Evolutionary conservation across 2,797 vertebrate genomes (phyloP).

Genomic region (Potorous gilbertii): DNA sequence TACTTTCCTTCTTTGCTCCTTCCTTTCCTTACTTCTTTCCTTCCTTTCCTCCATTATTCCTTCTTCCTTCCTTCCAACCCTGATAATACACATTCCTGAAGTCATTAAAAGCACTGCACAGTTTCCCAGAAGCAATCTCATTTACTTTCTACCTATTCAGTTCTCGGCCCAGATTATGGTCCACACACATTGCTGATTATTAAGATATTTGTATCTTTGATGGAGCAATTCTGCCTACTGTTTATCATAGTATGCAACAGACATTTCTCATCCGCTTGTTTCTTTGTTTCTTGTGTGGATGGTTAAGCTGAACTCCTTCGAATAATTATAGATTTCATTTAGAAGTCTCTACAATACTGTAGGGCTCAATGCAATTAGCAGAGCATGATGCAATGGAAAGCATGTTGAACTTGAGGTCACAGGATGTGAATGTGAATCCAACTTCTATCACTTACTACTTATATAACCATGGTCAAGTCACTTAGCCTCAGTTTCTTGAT

Average conservation of each 20-base stretch:
- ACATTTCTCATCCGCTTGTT: not conserved
- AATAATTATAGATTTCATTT: not conserved
- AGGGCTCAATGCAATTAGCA: not conserved
- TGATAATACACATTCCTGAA: not conserved
- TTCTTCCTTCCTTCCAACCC: not conserved
- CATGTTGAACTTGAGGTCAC: not conserved
- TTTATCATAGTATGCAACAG: not conserved
- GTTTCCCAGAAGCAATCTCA: not conserved
- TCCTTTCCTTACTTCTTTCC: too few species aligned
- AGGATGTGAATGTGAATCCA: not conserved
- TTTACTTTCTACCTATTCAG: not conserved
- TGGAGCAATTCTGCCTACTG: not conserved
- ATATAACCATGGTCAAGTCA: not conserved
- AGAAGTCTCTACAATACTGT: not conserved
- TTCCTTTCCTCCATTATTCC: not conserved
- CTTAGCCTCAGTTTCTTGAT: not conserved
- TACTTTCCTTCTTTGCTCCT: too few species aligned
- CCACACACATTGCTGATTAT: not conserved
- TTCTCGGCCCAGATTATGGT: not conserved
- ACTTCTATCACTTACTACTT: too few species aligned
- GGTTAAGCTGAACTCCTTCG: not conserved
- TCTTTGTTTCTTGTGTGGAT: not conserved
- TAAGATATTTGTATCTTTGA: not conserved
- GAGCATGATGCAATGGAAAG: not conserved
- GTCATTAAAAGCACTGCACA: not conserved